Percentiles rank a stretch among this genome's conserved stretches.
Conservation (phyloP, 2,797 vertebrate species). For the Ctenopoma multispine region DNA sequence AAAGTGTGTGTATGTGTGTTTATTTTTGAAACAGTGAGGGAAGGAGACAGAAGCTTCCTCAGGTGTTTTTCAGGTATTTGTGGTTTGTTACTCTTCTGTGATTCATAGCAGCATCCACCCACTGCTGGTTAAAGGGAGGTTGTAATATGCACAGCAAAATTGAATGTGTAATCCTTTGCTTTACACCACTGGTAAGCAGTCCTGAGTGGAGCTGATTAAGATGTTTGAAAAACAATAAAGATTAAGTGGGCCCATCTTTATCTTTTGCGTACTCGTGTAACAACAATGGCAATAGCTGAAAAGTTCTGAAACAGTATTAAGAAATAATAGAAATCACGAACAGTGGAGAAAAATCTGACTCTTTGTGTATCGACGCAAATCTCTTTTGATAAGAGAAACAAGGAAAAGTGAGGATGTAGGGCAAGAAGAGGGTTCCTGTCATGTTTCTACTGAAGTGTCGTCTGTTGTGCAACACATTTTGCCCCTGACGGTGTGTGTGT, state of each 20-base stretch:
- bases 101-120: conserved; percentile 65
- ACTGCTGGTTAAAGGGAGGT: conserved; percentile 57
- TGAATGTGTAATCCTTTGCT: conserved; percentile 73
- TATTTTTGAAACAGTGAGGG: conserved; percentile 11
- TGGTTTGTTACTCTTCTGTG: conserved; percentile 60
- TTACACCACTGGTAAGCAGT: conserved; percentile 68
- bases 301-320: conserved; percentile 12
- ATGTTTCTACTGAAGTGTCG: conserved; percentile 66
- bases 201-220: conserved; percentile 72
- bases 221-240: conserved; percentile 70
- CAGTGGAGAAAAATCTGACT: neutral
- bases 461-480: conserved; percentile 74
- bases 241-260: conserved; percentile 41
- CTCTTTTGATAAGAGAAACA: conserved; percentile 32
- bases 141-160: conserved; percentile 67
- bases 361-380: neutral
- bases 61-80: conserved; percentile 59
- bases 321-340: conserved; percentile 9
- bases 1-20: conserved; percentile 4
- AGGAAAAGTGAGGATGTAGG: conserved; percentile 44
- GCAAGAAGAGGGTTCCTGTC: conserved; percentile 45
- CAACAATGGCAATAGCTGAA: conserved; percentile 6
- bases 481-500: neutral
- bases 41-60: conserved; percentile 37
- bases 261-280: conserved; percentile 31